Conservation (phyloP, 1,140 invertebrate species). For the Belonocnema kinseyi region DNA sequence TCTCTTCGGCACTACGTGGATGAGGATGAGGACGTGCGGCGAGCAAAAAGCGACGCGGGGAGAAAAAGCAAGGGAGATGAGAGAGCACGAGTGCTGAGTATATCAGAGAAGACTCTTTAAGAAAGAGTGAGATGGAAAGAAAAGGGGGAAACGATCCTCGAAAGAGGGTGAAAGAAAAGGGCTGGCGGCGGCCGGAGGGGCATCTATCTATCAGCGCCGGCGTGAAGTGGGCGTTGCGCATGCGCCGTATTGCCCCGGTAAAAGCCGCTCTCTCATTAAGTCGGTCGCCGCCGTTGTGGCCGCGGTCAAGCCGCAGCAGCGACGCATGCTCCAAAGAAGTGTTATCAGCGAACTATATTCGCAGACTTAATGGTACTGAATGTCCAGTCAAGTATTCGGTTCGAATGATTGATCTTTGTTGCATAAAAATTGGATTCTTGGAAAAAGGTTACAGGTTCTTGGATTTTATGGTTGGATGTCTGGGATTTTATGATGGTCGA, state of each 20-base stretch:
- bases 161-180: conserved; percentile 49
- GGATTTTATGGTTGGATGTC: no score
- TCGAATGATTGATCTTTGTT: conserved; percentile 12
- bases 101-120: conserved; percentile 20
- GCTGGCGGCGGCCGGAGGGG: conserved; percentile 60
- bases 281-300: conserved; percentile 67
- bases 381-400: conserved; percentile 19
- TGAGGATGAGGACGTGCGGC: conserved; percentile 5
- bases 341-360: conserved; percentile 49
- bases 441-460: no score
- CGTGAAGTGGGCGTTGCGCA: conserved; percentile 76
- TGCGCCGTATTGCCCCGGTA: conserved; percentile 74
- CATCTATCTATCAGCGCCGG: conserved; percentile 77
- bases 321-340: conserved; percentile 55
- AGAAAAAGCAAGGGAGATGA: not conserved
- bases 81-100: conserved; percentile 23
- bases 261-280: conserved; percentile 76
- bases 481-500: no score
- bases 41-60: not conserved
- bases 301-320: conserved; percentile 50
- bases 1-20: conserved; percentile 26
- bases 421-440: not conserved
- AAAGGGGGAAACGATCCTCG: conserved; percentile 40
- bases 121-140: conserved; percentile 35
- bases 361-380: conserved; percentile 45